Conservation (phyloP, 2,888 invertebrate genomes). For the Aphrophora alni region DNA sequence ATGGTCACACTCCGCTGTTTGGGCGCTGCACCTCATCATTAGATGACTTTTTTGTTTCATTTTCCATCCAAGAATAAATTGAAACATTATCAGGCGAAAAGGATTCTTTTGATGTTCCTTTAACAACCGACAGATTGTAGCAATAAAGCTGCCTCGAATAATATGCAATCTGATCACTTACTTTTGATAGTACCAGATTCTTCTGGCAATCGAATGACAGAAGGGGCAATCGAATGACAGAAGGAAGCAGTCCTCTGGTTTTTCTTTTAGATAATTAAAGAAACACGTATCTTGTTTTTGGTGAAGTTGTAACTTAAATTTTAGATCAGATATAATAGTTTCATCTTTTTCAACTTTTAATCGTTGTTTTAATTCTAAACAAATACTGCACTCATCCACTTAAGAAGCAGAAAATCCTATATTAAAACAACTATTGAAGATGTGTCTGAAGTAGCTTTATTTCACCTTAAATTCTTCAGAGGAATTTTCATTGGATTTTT, state of each 20-base stretch:
- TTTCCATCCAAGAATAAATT: slow-evolving; percentile 37
- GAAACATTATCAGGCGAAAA: slow-evolving; percentile 21
- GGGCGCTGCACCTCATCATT: no score
- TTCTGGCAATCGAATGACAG: slow-evolving; percentile 31
- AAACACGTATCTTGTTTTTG: background rate
- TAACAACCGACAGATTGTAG: slow-evolving; percentile 30
- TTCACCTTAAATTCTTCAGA: no score
- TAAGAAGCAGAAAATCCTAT: no score
- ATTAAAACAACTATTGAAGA: no score
- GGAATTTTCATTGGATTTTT: background rate
- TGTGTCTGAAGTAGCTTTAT: no score
- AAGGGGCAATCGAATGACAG: no score
- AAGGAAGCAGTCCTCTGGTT: background rate
- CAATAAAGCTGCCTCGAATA: slow-evolving; percentile 32
- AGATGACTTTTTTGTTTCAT: slow-evolving; percentile 27
- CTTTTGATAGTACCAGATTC: slow-evolving; percentile 26
- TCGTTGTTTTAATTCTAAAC: no score
- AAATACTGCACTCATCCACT: no score
- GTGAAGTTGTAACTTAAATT: background rate
- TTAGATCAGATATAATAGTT: no score
- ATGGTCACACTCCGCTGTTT: no score
- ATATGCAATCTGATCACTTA: slow-evolving; percentile 30
- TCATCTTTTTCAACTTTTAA: no score
- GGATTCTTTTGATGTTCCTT: slow-evolving; percentile 11
- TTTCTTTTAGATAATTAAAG: background rate